Percentiles rank a stretch among this genome's conserved stretches.
phyloP scores from a whole-genome alignment of 2,797 vertebrate species.

The Varecia variegata region DNA sequence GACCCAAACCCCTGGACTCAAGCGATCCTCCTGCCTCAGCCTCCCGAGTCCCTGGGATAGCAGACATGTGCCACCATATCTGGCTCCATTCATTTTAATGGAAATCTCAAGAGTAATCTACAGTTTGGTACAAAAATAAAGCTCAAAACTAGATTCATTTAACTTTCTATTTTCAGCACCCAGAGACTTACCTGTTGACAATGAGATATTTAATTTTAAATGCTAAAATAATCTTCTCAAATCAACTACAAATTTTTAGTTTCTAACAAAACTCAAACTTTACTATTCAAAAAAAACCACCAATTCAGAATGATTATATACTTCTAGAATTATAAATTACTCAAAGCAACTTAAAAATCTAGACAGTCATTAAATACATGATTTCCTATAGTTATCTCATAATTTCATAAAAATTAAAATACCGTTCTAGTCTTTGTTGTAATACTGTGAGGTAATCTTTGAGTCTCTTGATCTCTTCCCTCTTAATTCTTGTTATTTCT shows the following conservation, averaged over 20 bases:
- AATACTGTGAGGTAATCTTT: slow-evolving; percentile 97
- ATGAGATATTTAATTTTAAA: slow-evolving; percentile 31
- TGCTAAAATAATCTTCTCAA: slow-evolving; percentile 13
- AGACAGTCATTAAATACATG: background rate
- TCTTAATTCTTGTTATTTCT: slow-evolving; percentile 96
- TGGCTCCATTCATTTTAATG: background rate
- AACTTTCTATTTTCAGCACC: background rate
- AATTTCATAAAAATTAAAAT: slow-evolving; percentile 71
- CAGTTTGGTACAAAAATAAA: background rate
- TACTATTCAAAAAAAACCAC: background rate
- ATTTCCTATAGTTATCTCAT: background rate
- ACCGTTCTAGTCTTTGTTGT: slow-evolving; percentile 98
- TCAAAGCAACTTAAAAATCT: slow-evolving; percentile 4
- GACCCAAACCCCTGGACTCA: background rate
- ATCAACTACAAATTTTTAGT: background rate
- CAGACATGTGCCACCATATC: background rate
- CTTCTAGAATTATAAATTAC: background rate
- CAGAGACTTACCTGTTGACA: background rate
- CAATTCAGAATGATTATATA: background rate
- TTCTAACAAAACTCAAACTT: slow-evolving; percentile 26
- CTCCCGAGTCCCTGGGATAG: background rate
- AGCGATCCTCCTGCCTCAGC: background rate
- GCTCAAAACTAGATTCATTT: background rate
- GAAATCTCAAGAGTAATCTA: background rate
- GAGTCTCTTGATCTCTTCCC: slow-evolving; percentile 98